A percentile compares a stretch with the other conserved stretches of the same genome.
Evolutionary conservation across 2,113 vertebrate genomes (phyloP).

Genomic region (Actenoides hombroni): DNA sequence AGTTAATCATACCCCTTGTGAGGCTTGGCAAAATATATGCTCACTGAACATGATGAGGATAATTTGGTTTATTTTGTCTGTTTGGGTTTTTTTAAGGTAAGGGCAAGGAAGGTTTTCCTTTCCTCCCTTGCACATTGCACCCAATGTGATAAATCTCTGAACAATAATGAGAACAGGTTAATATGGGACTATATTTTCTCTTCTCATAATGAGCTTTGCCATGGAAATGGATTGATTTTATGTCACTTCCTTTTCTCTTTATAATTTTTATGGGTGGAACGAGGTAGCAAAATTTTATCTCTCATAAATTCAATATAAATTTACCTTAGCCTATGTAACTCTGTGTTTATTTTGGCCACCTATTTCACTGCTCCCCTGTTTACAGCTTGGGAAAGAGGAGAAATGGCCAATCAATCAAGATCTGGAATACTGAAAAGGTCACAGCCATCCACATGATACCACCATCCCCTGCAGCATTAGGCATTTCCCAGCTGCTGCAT

Average conservation of each 20-base stretch:
- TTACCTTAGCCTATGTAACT: background rate
- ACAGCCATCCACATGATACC: background rate
- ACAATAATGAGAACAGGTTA: slow-evolving; percentile 58
- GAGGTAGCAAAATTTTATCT: slow-evolving; percentile 29
- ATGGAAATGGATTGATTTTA: slow-evolving; percentile 60
- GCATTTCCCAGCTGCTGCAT: background rate
- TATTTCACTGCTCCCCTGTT: background rate
- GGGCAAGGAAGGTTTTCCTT: slow-evolving; percentile 16
- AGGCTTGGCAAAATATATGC: background rate
- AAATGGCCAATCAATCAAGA: background rate
- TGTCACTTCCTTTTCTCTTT: slow-evolving; percentile 46
- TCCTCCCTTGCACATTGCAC: background rate
- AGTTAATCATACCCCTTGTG: background rate
- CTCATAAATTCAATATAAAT: slow-evolving; percentile 22
- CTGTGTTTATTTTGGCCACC: background rate
- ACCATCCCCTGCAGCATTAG: background rate
- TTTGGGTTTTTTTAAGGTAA: background rate
- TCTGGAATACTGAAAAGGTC: slow-evolving; percentile 27
- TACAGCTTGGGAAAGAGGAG: background rate
- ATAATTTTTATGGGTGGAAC: slow-evolving; percentile 55
- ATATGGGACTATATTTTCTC: slow-evolving; percentile 52
- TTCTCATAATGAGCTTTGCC: slow-evolving; percentile 47
- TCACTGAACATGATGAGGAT: background rate
- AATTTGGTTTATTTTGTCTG: slow-evolving; percentile 2
- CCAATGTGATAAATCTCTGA: slow-evolving; percentile 31